Evolutionary conservation across 1,140 invertebrate species (phyloP).

Genomic region (Hetaerina americana): DNA sequence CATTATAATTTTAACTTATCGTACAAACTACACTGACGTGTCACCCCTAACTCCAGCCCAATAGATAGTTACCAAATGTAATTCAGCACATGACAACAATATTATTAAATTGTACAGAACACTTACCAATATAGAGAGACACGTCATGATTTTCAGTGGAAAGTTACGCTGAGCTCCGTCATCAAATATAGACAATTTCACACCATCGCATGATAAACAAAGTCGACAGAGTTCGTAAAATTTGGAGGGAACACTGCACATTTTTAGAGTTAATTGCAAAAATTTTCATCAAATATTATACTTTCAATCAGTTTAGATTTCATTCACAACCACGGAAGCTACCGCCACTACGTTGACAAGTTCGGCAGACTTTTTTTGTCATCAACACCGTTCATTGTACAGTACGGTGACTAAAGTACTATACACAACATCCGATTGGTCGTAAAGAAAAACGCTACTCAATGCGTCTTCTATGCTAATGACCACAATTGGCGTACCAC

Average conservation of each 20-base stretch:
- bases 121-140: slow-evolving; percentile 34
- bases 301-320: background rate
- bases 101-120: background rate
- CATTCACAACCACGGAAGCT: background rate
- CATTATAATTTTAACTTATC: no score
- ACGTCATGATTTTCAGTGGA: slow-evolving; percentile 33
- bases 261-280: slow-evolving; percentile 10
- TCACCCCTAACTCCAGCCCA: background rate
- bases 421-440: background rate
- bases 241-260: slow-evolving; percentile 37
- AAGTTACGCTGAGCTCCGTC: slow-evolving; percentile 33
- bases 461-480: no score
- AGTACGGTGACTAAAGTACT: background rate
- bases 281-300: background rate
- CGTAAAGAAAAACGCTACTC: background rate
- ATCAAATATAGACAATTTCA: slow-evolving; percentile 36
- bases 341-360: background rate
- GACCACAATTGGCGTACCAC: no score
- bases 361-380: background rate
- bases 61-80: background rate
- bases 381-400: background rate
- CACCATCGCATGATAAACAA: slow-evolving; percentile 40
- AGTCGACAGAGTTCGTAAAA: slow-evolving; percentile 36
- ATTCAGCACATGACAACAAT: background rate
- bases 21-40: no score